Conservation (phyloP, 2,797 vertebrate species). For the Dallia pectoralis region DNA sequence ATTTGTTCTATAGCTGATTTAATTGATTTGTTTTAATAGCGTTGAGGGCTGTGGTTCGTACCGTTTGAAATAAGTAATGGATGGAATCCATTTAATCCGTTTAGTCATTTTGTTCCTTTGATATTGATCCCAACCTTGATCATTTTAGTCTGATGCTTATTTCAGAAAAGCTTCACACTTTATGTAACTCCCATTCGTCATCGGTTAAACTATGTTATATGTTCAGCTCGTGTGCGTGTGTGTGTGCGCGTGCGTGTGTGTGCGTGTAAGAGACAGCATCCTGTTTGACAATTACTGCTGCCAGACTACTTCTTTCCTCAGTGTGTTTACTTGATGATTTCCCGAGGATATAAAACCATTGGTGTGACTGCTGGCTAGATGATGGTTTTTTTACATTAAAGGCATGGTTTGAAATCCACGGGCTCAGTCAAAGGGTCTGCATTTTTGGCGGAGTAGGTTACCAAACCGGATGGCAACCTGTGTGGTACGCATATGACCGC, state of each 20-base stretch:
- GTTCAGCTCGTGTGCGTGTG: neutral
- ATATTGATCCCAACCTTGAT: constrained; percentile 45
- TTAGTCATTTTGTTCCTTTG: constrained; percentile 33
- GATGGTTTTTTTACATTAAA: neutral
- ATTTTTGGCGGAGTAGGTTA: neutral
- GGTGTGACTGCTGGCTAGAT: neutral
- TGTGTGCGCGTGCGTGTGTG: neutral
- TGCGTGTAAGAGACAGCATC: neutral
- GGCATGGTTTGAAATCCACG: neutral
- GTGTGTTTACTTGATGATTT: neutral
- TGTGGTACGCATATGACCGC: constrained; percentile 55
- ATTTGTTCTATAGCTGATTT: constrained; percentile 37
- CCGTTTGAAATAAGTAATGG: constrained; percentile 32
- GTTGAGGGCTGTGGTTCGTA: constrained; percentile 28
- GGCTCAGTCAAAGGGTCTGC: neutral
- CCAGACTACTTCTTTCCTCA: neutral
- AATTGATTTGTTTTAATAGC: constrained; percentile 39
- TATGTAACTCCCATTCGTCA: constrained; percentile 52
- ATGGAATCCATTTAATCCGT: constrained; percentile 24
- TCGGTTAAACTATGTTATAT: neutral
- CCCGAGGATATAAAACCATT: neutral
- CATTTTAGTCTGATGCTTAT: constrained; percentile 52
- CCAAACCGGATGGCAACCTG: constrained; percentile 7
- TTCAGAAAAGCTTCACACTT: constrained; percentile 64
- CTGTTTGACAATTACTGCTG: constrained; percentile 15